These are phyloP conservation scores for Neosilurus hyrtlii DNA, from an alignment of 2,797 vertebrate genomes.

Conservation along the genomic window DNA sequence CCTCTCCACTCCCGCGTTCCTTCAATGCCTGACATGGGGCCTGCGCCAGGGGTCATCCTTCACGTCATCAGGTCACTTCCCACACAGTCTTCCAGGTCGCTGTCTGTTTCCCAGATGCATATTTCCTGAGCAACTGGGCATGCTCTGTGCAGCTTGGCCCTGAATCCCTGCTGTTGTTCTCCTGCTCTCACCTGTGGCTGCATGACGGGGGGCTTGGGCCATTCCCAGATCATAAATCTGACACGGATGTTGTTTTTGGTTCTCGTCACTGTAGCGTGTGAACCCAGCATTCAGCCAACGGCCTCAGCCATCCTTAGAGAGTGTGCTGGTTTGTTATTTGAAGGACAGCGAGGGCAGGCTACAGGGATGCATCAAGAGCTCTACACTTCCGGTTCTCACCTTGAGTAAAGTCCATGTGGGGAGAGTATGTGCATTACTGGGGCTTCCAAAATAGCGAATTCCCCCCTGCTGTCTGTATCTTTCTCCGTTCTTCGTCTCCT, in stretches of 20 bases:
- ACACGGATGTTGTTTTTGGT: slow-evolving; percentile 57
- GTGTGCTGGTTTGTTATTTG: slow-evolving; percentile 50
- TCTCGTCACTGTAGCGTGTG: slow-evolving; percentile 50
- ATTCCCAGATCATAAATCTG: slow-evolving; percentile 59
- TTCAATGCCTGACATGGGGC: slow-evolving; percentile 37
- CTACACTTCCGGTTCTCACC: slow-evolving; percentile 34
- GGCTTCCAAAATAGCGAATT: slow-evolving; percentile 16
- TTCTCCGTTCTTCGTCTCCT: neutral
- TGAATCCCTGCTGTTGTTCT: slow-evolving; percentile 51
- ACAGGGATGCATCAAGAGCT: slow-evolving; percentile 30
- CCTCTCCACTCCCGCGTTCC: slow-evolving; percentile 34
- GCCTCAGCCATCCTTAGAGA: slow-evolving; percentile 50
- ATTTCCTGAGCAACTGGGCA: slow-evolving; percentile 33
- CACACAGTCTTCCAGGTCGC: slow-evolving; percentile 36
- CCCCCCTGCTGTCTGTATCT: neutral
- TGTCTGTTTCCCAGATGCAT: slow-evolving; percentile 49
- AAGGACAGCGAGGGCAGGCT: slow-evolving; percentile 41
- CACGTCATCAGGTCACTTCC: slow-evolving; percentile 55
- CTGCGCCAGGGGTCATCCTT: slow-evolving; percentile 49
- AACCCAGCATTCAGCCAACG: slow-evolving; percentile 45
- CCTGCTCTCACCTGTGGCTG: slow-evolving; percentile 52
- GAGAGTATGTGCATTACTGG: slow-evolving; percentile 28
- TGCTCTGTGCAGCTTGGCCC: slow-evolving; percentile 19
- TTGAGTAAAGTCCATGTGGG: slow-evolving; percentile 36
- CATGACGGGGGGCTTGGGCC: slow-evolving; percentile 34